Conservation (phyloP, 2,797 vertebrate genomes). For the Hyperoplus lanceolatus region DNA sequence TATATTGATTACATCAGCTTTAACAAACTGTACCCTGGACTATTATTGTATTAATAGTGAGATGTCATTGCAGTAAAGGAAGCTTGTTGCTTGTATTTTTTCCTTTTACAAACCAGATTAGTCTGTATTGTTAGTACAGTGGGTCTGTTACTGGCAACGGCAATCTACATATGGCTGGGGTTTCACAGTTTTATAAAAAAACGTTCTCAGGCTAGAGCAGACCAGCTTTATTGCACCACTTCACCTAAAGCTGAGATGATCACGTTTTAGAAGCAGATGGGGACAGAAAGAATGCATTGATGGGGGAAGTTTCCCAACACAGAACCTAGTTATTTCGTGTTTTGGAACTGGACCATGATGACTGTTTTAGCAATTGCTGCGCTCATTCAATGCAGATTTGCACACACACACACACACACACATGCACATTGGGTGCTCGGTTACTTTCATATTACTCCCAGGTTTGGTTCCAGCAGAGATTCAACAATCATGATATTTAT, state of each 20-base stretch:
- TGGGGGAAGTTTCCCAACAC: conserved; percentile 29
- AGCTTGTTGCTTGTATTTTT: too few species aligned
- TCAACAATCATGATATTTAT: conserved; percentile 52
- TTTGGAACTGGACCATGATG: conserved; percentile 38
- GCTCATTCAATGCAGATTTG: background rate
- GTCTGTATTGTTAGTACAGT: too few species aligned
- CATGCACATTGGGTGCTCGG: background rate
- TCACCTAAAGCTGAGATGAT: conserved; percentile 13
- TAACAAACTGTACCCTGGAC: too few species aligned
- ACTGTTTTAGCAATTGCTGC: conserved; percentile 46
- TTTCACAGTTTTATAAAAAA: background rate
- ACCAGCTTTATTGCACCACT: conserved; percentile 20
- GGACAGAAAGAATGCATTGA: conserved; percentile 28
- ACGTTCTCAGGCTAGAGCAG: background rate
- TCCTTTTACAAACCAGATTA: too few species aligned
- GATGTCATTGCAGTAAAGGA: too few species aligned
- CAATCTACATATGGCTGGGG: background rate
- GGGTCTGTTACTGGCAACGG: background rate
- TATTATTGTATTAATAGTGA: too few species aligned
- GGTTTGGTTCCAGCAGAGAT: conserved; percentile 45
- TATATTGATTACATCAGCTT: too few species aligned
- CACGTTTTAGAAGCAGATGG: conserved; percentile 2
- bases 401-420: background rate
- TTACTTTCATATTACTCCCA: conserved; percentile 23
- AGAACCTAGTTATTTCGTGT: conserved; percentile 29